Conservation (phyloP, 1,140 invertebrate species). For the Drosophila pruinosa region DNA sequence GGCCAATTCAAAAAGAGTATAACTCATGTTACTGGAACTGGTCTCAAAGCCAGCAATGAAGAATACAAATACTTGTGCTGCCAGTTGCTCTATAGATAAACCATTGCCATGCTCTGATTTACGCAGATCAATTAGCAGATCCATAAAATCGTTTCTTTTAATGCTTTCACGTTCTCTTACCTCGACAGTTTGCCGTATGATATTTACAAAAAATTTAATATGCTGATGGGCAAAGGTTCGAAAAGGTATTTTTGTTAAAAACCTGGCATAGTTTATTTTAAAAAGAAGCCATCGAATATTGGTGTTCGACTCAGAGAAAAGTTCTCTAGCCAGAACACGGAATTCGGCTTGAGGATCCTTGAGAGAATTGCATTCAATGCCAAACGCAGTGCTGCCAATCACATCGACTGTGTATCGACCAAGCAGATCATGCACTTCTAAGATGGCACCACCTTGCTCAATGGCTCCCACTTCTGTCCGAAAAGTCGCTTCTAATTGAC, state of each 20-base stretch:
- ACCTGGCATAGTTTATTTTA: not conserved
- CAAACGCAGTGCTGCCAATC: constrained; percentile 86
- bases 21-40: constrained; percentile 84
- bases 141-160: constrained; percentile 84
- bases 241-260: not conserved
- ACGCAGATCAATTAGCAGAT: constrained; percentile 83
- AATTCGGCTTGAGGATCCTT: constrained; percentile 84
- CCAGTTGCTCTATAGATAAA: constrained; percentile 45
- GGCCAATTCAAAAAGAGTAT: constrained; percentile 83
- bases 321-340: constrained; percentile 9
- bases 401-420: constrained; percentile 56
- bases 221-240: not conserved
- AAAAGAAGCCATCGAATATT: constrained; percentile 26
- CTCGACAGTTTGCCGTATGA: constrained; percentile 82
- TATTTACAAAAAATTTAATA: constrained; percentile 83
- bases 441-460: not conserved
- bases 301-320: constrained; percentile 1
- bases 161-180: constrained; percentile 83
- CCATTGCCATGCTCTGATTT: constrained; percentile 59
- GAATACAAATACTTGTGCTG: constrained; percentile 83
- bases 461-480: constrained; percentile 6
- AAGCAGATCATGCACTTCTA: constrained; percentile 49
- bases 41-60: constrained; percentile 87
- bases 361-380: constrained; percentile 84
- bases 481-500: constrained; percentile 68